Conservation (phyloP, 1,140 invertebrate species). For the Drosophila bipectinata region DNA sequence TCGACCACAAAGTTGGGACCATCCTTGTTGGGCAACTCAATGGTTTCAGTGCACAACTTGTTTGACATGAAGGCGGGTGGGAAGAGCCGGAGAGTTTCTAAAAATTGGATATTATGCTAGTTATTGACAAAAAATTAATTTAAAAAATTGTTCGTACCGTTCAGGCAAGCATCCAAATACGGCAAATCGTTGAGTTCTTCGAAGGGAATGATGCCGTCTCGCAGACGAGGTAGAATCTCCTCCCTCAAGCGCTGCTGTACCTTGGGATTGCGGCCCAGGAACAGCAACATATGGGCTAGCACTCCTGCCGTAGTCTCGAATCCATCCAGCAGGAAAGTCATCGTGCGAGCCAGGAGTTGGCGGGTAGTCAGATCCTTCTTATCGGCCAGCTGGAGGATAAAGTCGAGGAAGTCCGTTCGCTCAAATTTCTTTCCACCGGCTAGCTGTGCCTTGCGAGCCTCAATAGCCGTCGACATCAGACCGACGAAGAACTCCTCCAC, state of each 20-base stretch:
- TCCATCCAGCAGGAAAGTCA: conserved; percentile 72
- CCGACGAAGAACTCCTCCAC: conserved; percentile 69
- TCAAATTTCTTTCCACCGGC: conserved; percentile 31
- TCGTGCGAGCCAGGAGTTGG: conserved; percentile 45
- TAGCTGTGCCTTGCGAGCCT: conserved; percentile 53
- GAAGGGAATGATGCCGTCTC: conserved; percentile 41
- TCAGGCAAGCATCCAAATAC: conserved; percentile 71
- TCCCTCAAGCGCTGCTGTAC: conserved; percentile 55
- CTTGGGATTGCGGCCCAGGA: conserved; percentile 44
- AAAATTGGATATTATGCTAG: not conserved
- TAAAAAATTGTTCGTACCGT: conserved; percentile 19
- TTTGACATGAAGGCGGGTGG: conserved; percentile 38
- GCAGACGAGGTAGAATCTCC: conserved; percentile 73
- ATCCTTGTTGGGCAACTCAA: conserved; percentile 61
- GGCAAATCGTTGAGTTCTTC: conserved; percentile 59
- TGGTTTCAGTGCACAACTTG: conserved; percentile 57
- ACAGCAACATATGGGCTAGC: conserved; percentile 47
- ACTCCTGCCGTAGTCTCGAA: conserved; percentile 68
- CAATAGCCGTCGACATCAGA: conserved; percentile 66
- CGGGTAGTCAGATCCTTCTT: conserved; percentile 51
- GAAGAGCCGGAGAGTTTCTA: conserved; percentile 62
- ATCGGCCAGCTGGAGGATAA: conserved; percentile 76
- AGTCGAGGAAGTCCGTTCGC: conserved; percentile 82
- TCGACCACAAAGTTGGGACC: conserved; percentile 46
- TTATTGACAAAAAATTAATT: not conserved